A percentile compares a stretch with the other conserved stretches of the same genome.
Evolutionary conservation across 1,140 invertebrate species (phyloP).

Genomic region (Drosophila cardini): DNA sequence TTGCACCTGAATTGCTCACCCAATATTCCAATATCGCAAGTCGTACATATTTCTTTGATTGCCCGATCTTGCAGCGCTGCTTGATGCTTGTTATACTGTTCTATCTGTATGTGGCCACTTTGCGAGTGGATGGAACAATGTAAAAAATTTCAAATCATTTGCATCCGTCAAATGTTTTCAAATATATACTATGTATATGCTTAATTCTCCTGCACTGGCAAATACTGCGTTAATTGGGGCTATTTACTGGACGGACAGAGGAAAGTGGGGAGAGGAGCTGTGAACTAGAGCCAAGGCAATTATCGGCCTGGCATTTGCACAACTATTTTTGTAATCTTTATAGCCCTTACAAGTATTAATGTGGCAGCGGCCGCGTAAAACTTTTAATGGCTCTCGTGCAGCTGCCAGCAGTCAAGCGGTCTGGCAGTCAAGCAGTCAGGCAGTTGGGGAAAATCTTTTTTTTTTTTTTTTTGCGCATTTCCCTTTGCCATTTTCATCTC

Average conservation of each 20-base stretch:
- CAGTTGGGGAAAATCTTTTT: slow-evolving; percentile 40
- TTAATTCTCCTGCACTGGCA: neutral
- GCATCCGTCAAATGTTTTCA: neutral
- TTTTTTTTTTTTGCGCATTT: slow-evolving; percentile 41
- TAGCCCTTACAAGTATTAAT: slow-evolving; percentile 74
- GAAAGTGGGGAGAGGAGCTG: no score
- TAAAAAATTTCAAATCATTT: neutral
- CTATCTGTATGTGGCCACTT: slow-evolving; percentile 1
- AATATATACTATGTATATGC: slow-evolving; percentile 21
- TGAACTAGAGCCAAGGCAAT: slow-evolving; percentile 56
- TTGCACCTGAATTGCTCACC: slow-evolving; percentile 38
- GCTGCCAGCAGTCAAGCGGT: slow-evolving; percentile 67
- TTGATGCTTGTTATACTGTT: slow-evolving; percentile 19
- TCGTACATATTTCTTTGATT: neutral
- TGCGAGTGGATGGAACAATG: neutral
- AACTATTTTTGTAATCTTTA: slow-evolving; percentile 75
- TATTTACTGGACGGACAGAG: slow-evolving; percentile 2
- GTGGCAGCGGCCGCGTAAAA: slow-evolving; percentile 63
- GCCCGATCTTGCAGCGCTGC: slow-evolving; percentile 12
- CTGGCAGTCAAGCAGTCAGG: no score
- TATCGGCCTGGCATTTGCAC: slow-evolving; percentile 66
- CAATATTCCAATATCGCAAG: neutral
- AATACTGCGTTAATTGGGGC: slow-evolving; percentile 46
- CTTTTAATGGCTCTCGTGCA: slow-evolving; percentile 74
- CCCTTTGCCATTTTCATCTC: slow-evolving; percentile 5